Evolutionary conservation across 2,113 vertebrate genomes (phyloP), one percentile per base, ranked within the genome.

Genomic region (Nanorana parkeri): DNA sequence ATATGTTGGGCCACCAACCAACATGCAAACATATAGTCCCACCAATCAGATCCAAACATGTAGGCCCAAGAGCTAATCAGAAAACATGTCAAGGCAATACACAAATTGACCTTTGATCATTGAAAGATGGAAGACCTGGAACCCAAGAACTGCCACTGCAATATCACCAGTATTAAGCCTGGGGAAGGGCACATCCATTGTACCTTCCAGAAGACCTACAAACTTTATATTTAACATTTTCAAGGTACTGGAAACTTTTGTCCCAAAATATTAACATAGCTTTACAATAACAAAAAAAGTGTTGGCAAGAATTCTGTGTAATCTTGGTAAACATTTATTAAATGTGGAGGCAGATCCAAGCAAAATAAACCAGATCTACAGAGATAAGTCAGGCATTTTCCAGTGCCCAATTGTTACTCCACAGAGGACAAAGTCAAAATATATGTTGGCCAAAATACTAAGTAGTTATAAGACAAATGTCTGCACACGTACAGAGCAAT

Each of bases 291-390:
- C 24, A 67, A n/a, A 26, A 78, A 77, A 55, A 28, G 11, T 51
- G n/a, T 6, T 69, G 77, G 65, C 55, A 69, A 7, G 52, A 17
- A 2, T 16, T 15, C 32, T 19, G 17, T 2, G 19, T 69, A 69
- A 80, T 80, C 77, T 80, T 69, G 66, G n/a, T 60, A 80, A 56
- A 61, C n/a, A n/a, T n/a, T 66, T 61, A 80, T 69, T 69, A 68
- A 54, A 29, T n/a, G 8, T 69, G 28, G 51, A 68, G 55, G 60
- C 21, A 60, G 26, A 69, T 68, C 77, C 77, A 80, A 80, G 55
- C 65, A 23, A 69, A 69, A 80, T 56, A 69, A 29, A 41, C 20
- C n/a, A 67, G 52, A 15, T 56, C 17, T 17, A 47, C 28, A 36
- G 60, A 29, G 19, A 5, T 21, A 68, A 78, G 76, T 56, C 17